phyloP scores from a whole-genome alignment of 2,888 invertebrate species.

The Torymus tubicola region DNA sequence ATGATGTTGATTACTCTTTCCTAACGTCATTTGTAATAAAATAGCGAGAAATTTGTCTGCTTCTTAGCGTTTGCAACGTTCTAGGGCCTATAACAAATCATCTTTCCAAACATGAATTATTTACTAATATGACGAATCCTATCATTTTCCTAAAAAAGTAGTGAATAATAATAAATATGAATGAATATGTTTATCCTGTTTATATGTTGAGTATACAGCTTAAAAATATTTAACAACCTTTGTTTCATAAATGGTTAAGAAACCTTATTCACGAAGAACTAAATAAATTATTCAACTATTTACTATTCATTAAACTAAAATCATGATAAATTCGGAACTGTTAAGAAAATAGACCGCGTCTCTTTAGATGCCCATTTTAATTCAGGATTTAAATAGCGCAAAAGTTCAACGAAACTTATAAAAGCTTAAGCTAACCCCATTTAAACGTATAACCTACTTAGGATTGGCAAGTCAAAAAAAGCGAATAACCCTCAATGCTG shows the following conservation, averaged over 20 bases:
- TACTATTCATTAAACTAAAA: too few species aligned
- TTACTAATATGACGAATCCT: background rate
- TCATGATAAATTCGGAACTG: too few species aligned
- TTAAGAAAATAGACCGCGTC: background rate
- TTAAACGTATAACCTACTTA: background rate
- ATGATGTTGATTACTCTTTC: conserved; percentile 47
- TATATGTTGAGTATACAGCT: too few species aligned
- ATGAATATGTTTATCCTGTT: too few species aligned
- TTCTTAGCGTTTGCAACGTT: conserved; percentile 46
- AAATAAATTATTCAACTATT: too few species aligned
- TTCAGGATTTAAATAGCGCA: background rate
- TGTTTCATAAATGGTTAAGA: too few species aligned
- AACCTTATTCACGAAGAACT: too few species aligned
- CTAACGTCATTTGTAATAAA: conserved; percentile 48
- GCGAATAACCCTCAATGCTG: too few species aligned
- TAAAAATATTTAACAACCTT: too few species aligned
- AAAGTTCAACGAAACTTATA: too few species aligned
- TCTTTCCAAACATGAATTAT: conserved; percentile 17
- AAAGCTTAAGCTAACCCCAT: background rate
- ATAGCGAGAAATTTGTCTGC: conserved; percentile 27
- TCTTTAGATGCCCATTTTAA: background rate
- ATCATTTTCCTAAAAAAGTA: conserved; percentile 3
- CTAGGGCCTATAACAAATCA: conserved; percentile 32
- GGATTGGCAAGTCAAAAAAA: too few species aligned
- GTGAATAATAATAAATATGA: too few species aligned